Conservation (phyloP, 2,888 invertebrate species). For the Creontiades dilutus region DNA sequence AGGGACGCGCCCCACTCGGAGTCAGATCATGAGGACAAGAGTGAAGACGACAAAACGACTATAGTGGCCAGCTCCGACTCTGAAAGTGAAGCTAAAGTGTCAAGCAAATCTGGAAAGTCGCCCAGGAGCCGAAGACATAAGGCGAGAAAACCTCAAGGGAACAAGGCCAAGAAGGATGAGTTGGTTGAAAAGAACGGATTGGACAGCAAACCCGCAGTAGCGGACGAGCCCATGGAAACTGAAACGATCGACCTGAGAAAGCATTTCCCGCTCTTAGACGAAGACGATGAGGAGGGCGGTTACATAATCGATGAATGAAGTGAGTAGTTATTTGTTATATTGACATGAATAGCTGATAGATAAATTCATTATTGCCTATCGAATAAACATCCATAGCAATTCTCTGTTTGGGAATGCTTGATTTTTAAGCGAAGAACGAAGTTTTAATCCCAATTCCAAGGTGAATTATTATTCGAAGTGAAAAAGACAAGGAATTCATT, state of each 20-base stretch:
- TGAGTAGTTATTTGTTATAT: background rate
- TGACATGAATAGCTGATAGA: too few species aligned
- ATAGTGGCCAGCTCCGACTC: conserved; percentile 62
- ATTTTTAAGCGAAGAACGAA: too few species aligned
- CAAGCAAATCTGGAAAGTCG: background rate
- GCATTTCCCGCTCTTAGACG: conserved; percentile 50
- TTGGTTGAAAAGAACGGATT: background rate
- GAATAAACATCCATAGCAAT: too few species aligned
- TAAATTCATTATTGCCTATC: too few species aligned
- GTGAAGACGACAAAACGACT: conserved; percentile 67
- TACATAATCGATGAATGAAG: conserved; percentile 48
- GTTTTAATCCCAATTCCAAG: too few species aligned
- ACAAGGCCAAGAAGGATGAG: background rate
- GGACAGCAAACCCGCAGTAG: background rate
- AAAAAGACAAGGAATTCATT: too few species aligned
- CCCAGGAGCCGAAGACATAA: background rate
- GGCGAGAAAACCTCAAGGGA: background rate
- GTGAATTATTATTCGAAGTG: too few species aligned
- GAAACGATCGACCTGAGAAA: conserved; percentile 27
- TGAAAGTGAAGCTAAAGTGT: conserved; percentile 34
- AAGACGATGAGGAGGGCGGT: conserved; percentile 34
- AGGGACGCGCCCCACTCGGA: conserved; percentile 29
- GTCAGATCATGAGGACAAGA: conserved; percentile 55
- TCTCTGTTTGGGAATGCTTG: too few species aligned
- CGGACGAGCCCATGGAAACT: conserved; percentile 14